These are phyloP conservation scores for Lepidurus apus DNA, from an alignment of 1,140 invertebrate genomes.

Conservation along the genomic window DNA sequence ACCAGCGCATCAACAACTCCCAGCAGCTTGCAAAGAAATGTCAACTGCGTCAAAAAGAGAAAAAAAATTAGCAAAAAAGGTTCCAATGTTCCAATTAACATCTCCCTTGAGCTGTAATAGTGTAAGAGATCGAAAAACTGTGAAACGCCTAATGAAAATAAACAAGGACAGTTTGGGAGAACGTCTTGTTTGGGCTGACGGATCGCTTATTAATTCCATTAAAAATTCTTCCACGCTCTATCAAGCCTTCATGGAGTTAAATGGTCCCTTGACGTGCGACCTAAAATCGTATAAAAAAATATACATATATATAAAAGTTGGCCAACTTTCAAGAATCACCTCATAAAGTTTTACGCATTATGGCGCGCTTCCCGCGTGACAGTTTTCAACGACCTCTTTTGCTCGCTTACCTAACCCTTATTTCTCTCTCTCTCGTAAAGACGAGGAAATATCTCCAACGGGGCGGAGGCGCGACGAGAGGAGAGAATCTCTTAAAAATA, in stretches of 20 bases:
- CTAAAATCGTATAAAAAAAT: neutral
- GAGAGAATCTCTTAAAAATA: neutral
- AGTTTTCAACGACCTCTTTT: neutral
- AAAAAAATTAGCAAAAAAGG: too few relatives aligned
- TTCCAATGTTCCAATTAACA: neutral
- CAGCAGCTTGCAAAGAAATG: neutral
- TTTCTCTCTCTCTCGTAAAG: neutral
- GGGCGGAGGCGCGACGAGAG: neutral
- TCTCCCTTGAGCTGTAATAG: neutral
- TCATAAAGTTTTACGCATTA: neutral
- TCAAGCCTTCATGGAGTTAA: neutral
- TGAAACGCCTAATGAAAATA: constrained; percentile 5
- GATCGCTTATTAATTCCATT: neutral
- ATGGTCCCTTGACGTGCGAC: neutral
- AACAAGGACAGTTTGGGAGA: neutral
- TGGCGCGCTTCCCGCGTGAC: neutral
- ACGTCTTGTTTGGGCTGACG: neutral
- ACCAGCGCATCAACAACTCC: too few relatives aligned
- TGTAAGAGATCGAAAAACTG: neutral
- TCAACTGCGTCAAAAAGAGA: neutral
- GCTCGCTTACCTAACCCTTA: neutral
- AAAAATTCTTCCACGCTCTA: neutral
- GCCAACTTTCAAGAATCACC: neutral
- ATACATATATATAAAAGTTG: neutral
- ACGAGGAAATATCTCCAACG: neutral